Evolutionary conservation across 2,113 vertebrate species (phyloP).

Genomic region (Gobio gobio): DNA sequence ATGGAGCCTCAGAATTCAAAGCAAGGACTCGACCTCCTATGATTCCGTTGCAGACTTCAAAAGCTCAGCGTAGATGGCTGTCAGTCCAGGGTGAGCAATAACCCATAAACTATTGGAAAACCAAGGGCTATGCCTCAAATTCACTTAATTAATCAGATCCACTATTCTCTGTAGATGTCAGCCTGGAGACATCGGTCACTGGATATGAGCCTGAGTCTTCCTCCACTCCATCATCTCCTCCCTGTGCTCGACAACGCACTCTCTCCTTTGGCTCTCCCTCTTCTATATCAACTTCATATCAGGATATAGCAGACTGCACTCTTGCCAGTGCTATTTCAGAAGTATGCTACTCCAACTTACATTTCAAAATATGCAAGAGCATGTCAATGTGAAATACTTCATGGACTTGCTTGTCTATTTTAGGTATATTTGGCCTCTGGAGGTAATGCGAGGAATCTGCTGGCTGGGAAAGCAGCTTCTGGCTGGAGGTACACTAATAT

Average conservation of each 20-base stretch:
- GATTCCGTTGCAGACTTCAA: slow-evolving; percentile 73
- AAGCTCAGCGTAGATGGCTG: slow-evolving; percentile 65
- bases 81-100: slow-evolving; percentile 72
- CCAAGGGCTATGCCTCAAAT: not conserved
- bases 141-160: not conserved
- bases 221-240: slow-evolving; percentile 63
- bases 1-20: slow-evolving; percentile 64
- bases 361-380: not conserved
- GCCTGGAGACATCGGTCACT: slow-evolving; percentile 54
- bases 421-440: slow-evolving; percentile 89
- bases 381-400: not conserved
- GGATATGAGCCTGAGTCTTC: slow-evolving; percentile 65
- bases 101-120: not conserved
- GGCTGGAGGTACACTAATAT: slow-evolving; percentile 84
- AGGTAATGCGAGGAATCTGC: slow-evolving; percentile 83
- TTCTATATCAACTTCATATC: slow-evolving; percentile 79
- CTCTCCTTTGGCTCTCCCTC: slow-evolving; percentile 73
- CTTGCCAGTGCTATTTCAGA: slow-evolving; percentile 82
- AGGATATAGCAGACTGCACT: slow-evolving; percentile 79
- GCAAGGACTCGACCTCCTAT: slow-evolving; percentile 72
- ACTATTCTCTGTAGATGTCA: slow-evolving; percentile 64
- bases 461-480: slow-evolving; percentile 77
- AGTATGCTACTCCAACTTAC: slow-evolving; percentile 65
- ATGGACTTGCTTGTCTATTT: slow-evolving; percentile 23
- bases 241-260: slow-evolving; percentile 61